These are phyloP conservation scores for Pontoporia blainvillei DNA, from an alignment of 2,113 vertebrate species.

Conservation along the genomic window DNA sequence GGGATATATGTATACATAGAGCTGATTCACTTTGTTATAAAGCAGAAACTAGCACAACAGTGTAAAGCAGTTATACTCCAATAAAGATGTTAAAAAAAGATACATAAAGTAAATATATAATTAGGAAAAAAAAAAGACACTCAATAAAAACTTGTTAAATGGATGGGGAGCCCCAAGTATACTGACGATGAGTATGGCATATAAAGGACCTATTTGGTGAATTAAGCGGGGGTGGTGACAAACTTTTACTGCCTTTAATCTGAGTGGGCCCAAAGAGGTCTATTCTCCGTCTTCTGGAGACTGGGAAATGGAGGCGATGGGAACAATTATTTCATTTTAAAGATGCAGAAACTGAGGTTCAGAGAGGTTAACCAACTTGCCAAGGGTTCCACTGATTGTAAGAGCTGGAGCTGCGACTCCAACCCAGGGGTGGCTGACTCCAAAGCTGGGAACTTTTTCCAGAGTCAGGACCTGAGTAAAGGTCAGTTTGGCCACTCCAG, in stretches of 20 bases:
- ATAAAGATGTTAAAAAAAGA: too few species aligned
- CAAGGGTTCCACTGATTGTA: background rate
- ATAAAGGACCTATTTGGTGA: background rate
- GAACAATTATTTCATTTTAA: background rate
- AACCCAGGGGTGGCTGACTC: background rate
- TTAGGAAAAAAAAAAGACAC: background rate
- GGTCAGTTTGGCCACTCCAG: background rate
- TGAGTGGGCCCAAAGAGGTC: background rate
- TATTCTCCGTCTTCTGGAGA: background rate
- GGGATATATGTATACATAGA: too few species aligned
- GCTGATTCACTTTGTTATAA: too few species aligned
- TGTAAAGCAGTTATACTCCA: too few species aligned
- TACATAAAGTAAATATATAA: too few species aligned
- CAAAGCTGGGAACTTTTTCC: background rate
- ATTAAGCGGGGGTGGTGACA: background rate
- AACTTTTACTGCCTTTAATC: background rate
- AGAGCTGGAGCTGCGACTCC: background rate
- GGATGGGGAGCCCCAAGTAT: background rate
- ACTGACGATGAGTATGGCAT: background rate
- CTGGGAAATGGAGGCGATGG: background rate
- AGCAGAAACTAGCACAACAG: too few species aligned
- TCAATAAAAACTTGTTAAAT: background rate
- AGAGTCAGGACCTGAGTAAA: background rate
- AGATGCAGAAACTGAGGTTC: background rate
- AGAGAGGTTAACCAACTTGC: background rate